Evolutionary conservation across 2,797 vertebrate species (phyloP), one percentile per base, ranked within the genome.

Genomic region (Poeciliopsis turneri): DNA sequence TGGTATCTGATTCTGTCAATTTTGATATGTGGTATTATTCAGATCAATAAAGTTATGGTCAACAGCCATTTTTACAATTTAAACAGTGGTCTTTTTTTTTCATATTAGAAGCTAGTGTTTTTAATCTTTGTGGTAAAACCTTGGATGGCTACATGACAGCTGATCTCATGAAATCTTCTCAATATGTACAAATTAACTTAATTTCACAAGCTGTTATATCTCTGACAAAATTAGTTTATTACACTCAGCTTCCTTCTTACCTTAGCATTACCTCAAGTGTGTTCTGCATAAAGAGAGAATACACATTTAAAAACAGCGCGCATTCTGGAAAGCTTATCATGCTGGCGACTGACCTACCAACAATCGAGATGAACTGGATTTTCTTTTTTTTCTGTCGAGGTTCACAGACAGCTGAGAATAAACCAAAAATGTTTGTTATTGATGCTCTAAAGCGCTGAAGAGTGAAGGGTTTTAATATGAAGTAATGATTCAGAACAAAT

Each of bases 171-270:
- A 88, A 84, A 70, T 84, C 53, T 41, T 71, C 55, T 84, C 51
- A 78, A 74, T 80, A 75, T 74, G 77, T 90, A 81, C 80, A 86
- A 88, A 92, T 89, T 73, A 89, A 86, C 82, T 90, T 70, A 41
- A 79, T 77, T 77, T 87, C 45, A n/a, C 70, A 86, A 59, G 53
- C 71, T 68, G 61, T 85, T 74, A 71, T 81, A 90, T 80, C 72
- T 69, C 0, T 72, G 12, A n/a, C n/a, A 6, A n/a, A 61, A 61
- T 28, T 33, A 20, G 64, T 30, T 10, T 41, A 45, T 74, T 77
- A 49, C 69, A 68, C 72, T 72, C 61, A 72, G 61, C 75, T 6
- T 11, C 69, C 84, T 79, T 59, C 77, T 90, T 87, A 8, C 51
- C 20, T n/a, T n/a, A 53, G 8, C 9, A 53, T 53, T 53, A 53